These are phyloP conservation scores for Dermatemys mawii DNA, from an alignment of 2,113 vertebrate species.

Conservation along the genomic window DNA sequence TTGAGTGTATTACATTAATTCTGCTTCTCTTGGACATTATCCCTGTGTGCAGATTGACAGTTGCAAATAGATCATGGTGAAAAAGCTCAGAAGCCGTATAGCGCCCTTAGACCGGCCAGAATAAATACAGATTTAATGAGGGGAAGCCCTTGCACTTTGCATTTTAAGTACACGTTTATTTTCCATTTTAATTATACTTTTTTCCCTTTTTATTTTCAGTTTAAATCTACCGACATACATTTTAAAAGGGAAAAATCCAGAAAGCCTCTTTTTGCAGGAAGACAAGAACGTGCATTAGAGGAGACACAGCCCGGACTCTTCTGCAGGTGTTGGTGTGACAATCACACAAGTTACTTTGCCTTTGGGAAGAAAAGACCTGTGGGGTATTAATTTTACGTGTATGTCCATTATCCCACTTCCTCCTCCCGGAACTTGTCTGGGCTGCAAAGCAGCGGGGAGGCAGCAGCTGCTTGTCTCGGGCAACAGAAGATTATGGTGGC, in stretches of 20 bases:
- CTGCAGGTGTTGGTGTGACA: constrained; percentile 52
- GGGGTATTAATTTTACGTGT: constrained; percentile 4
- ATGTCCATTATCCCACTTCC: not conserved
- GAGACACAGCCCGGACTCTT: not conserved
- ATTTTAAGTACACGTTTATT: not conserved
- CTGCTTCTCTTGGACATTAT: not conserved
- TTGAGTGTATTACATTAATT: not conserved
- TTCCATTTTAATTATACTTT: not conserved
- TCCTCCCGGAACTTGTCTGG: constrained; percentile 30
- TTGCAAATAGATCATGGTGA: not conserved
- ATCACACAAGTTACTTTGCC: constrained; percentile 36
- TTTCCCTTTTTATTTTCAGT: not conserved
- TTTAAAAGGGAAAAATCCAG: not conserved
- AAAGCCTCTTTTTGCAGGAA: constrained; percentile 8
- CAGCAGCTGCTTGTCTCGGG: constrained; percentile 62
- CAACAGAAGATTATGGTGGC: constrained; percentile 77
- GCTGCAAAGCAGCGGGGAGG: constrained; percentile 52
- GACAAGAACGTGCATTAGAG: not conserved
- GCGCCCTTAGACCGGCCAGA: not conserved
- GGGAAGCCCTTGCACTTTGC: not conserved
- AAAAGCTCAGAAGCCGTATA: not conserved
- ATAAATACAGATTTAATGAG: not conserved
- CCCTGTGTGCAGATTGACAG: not conserved
- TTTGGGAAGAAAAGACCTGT: not conserved
- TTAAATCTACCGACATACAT: not conserved